phyloP scores from a whole-genome alignment of 2,797 vertebrate species.

The Nannoperca australis region DNA sequence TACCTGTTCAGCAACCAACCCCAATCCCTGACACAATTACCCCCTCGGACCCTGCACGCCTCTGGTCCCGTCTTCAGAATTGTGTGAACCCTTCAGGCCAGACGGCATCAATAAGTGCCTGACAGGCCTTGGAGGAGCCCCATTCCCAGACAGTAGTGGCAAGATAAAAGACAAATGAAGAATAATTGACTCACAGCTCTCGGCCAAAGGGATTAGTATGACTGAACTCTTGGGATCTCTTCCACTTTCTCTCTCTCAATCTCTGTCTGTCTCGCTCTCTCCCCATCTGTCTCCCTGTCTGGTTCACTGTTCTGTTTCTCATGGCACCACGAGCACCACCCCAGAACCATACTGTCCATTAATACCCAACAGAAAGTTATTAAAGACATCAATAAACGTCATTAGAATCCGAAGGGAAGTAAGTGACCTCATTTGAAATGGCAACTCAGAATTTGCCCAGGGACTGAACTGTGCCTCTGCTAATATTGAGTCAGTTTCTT shows the following conservation, averaged over 20 bases:
- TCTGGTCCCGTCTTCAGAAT: constrained; percentile 57
- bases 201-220: constrained; percentile 82
- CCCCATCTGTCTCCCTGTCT: constrained; percentile 62
- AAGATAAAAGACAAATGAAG: constrained; percentile 85
- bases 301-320: constrained; percentile 29
- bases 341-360: constrained; percentile 58
- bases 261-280: constrained; percentile 57
- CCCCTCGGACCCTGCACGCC: constrained; percentile 56
- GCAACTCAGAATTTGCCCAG: constrained; percentile 50
- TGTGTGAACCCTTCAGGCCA: constrained; percentile 71
- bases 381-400: constrained; percentile 81
- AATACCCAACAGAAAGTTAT: constrained; percentile 70
- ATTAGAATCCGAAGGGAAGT: constrained; percentile 69
- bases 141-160: constrained; percentile 72
- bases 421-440: constrained; percentile 74
- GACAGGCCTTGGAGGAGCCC: constrained; percentile 67
- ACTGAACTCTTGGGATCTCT: constrained; percentile 75
- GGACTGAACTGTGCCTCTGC: constrained; percentile 38
- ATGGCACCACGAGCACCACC: constrained; percentile 37
- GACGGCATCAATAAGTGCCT: constrained; percentile 79
- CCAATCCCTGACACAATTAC: constrained; percentile 73
- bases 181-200: constrained; percentile 84
- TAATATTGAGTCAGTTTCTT: constrained; percentile 31
- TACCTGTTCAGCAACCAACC: constrained; percentile 54
- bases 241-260: constrained; percentile 68